Percentiles rank a stretch among this genome's conserved stretches.
Evolutionary conservation across 2,888 invertebrate species (phyloP).

Genomic region (Lycophotia porphyrea): DNA sequence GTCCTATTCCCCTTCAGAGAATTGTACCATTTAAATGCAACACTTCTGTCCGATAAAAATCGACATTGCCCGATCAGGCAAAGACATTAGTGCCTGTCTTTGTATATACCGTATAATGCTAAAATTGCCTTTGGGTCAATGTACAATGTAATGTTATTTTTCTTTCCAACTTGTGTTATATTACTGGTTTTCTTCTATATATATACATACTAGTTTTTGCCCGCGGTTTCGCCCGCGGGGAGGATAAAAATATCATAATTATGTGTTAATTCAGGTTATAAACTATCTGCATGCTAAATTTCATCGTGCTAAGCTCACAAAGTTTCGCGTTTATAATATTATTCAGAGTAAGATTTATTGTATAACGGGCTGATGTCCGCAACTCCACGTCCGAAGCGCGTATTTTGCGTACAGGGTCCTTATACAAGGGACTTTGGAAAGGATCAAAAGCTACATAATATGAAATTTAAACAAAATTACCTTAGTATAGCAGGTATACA

Average conservation of each 20-base stretch:
- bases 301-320: too few relatives aligned
- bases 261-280: too few relatives aligned
- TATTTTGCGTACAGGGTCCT: too few relatives aligned
- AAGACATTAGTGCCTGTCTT: conserved; percentile 47
- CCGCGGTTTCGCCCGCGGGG: too few relatives aligned
- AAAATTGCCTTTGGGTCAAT: conserved; percentile 19
- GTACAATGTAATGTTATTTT: conserved; percentile 16
- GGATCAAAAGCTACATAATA: background rate
- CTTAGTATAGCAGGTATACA: too few relatives aligned
- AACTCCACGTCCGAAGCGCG: too few relatives aligned
- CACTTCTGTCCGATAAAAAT: conserved; percentile 62
- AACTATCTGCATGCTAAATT: too few relatives aligned
- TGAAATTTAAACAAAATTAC: background rate
- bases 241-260: too few relatives aligned
- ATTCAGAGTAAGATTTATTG: too few relatives aligned
- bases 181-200: background rate
- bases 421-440: background rate
- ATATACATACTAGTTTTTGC: too few relatives aligned
- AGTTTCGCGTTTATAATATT: too few relatives aligned
- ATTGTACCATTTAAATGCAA: conserved; percentile 66
- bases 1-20: conserved; percentile 55
- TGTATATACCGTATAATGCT: conserved; percentile 31
- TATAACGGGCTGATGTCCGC: too few relatives aligned
- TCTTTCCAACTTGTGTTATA: background rate
- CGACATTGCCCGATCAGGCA: conserved; percentile 55